Conservation (phyloP, 2,888 invertebrate species). For the Dorcus hopei region DNA sequence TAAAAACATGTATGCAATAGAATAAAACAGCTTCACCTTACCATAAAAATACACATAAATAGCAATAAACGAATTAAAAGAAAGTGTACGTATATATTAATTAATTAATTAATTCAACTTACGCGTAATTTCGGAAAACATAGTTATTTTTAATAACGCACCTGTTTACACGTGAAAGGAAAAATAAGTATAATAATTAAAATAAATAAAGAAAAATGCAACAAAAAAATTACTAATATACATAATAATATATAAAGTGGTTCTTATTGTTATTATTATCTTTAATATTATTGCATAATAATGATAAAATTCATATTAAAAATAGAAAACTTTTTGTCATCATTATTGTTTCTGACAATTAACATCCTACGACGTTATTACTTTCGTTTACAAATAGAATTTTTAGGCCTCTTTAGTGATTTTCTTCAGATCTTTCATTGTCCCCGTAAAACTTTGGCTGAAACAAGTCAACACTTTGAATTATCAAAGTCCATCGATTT, state of each 20-base stretch:
- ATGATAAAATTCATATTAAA: conserved; percentile 22
- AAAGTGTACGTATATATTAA: neutral
- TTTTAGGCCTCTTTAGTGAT: conserved; percentile 19
- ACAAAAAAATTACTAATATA: neutral
- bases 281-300: conserved; percentile 10
- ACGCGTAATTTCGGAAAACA: neutral
- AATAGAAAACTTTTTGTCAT: conserved; percentile 15
- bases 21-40: too few species aligned
- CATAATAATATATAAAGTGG: conserved; percentile 2
- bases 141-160: neutral
- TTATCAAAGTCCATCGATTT: neutral
- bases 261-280: conserved; percentile 1
- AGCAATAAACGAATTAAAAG: neutral
- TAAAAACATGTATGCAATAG: too few species aligned
- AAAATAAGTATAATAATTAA: neutral
- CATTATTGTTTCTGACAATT: conserved; percentile 3
- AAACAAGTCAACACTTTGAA: conserved; percentile 31
- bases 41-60: neutral
- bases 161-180: too few species aligned
- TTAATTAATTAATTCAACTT: neutral
- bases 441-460: conserved; percentile 67
- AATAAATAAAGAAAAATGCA: conserved; percentile 1
- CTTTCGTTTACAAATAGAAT: conserved; percentile 12
- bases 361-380: conserved; percentile 4
- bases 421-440: conserved; percentile 60